These are phyloP conservation scores for Excalfactoria chinensis DNA, from an alignment of 2,113 vertebrate species.

Conservation along the genomic window DNA sequence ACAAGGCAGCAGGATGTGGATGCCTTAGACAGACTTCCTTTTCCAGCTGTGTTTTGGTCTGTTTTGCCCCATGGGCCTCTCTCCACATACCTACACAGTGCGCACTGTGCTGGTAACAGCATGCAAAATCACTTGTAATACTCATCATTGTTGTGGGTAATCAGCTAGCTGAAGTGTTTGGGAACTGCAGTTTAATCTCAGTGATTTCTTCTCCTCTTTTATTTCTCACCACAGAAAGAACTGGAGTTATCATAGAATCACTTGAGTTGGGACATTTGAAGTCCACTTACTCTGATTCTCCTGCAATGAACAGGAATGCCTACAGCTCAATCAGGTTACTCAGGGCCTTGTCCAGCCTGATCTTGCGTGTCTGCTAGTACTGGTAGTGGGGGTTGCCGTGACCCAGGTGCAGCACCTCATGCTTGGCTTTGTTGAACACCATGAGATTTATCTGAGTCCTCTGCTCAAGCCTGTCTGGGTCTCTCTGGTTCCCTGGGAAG, in stretches of 20 bases:
- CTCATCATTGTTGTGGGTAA: background rate
- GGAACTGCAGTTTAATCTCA: background rate
- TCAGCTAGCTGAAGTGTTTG: background rate
- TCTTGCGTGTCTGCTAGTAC: too few species aligned
- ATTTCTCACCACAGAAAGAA: background rate
- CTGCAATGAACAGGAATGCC: too few species aligned
- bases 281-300: too few species aligned
- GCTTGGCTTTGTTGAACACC: too few species aligned
- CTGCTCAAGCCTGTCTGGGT: too few species aligned
- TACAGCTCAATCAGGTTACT: too few species aligned
- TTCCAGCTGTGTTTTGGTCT: background rate
- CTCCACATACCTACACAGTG: background rate
- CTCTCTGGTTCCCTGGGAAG: background rate
- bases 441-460: too few species aligned
- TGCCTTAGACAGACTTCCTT: background rate
- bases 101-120: background rate
- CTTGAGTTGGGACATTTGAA: too few species aligned
- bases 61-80: background rate
- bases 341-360: too few species aligned
- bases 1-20: background rate
- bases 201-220: background rate
- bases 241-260: too few species aligned
- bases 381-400: too few species aligned
- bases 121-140: background rate
- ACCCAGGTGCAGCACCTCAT: too few species aligned